Conservation (phyloP, 2,888 invertebrate genomes). For the Papilio gigon region DNA sequence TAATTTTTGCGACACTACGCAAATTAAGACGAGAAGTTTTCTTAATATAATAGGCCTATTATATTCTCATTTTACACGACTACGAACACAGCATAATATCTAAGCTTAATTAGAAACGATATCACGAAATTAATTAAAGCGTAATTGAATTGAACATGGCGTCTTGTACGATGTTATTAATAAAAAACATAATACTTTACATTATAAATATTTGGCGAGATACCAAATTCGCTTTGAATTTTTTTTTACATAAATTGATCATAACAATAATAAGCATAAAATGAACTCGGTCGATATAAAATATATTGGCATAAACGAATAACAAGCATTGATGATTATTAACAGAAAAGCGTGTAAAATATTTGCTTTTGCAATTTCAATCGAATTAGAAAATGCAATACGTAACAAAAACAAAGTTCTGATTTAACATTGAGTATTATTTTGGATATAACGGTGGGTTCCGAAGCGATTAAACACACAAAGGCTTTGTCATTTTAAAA, state of each 20-base stretch:
- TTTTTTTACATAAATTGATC: neutral
- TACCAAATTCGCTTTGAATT: neutral
- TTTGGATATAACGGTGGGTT: neutral
- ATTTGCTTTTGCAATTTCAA: too few species aligned
- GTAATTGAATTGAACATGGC: conserved; percentile 26
- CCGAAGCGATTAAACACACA: neutral
- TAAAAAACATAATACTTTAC: conserved; percentile 1
- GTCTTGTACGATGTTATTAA: neutral
- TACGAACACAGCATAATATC: conserved; percentile 8
- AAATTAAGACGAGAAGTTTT: neutral
- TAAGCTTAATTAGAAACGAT: neutral
- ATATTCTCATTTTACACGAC: conserved; percentile 33
- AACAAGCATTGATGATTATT: too few species aligned
- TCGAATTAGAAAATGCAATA: too few species aligned
- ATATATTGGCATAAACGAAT: too few species aligned
- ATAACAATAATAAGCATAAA: neutral
- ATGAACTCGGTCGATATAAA: too few species aligned
- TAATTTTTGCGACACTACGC: neutral
- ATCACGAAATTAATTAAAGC: conserved; percentile 29
- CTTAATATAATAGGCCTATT: conserved; percentile 19
- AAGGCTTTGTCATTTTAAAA: neutral
- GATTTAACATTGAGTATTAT: neutral
- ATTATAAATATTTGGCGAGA: neutral
- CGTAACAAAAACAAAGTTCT: too few species aligned
- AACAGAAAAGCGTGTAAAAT: too few species aligned